phyloP scores from a whole-genome alignment of 2,113 vertebrate species.

The Malurus cyaneus region DNA sequence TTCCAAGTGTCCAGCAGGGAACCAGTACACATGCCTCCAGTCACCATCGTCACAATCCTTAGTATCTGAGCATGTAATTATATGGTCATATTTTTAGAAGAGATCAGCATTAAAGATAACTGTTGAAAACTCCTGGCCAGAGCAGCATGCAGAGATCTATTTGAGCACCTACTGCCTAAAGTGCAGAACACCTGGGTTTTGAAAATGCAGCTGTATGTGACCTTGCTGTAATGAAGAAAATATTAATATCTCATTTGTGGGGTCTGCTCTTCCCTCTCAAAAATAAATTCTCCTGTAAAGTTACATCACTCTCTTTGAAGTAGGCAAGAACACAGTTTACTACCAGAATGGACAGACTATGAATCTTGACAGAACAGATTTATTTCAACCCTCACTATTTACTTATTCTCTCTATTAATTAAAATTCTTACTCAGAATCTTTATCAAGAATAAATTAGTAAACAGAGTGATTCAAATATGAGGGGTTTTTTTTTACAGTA shows the following conservation, averaged over 20 bases:
- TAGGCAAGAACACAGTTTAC: neutral
- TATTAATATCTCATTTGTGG: neutral
- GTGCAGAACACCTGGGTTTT: conserved; percentile 24
- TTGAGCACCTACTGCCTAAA: conserved; percentile 26
- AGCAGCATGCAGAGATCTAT: conserved; percentile 7
- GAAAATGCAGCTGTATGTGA: conserved; percentile 16
- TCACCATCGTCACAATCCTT: conserved; percentile 39
- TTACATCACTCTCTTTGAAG: neutral
- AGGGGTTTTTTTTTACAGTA: neutral
- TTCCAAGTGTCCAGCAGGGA: conserved; percentile 63
- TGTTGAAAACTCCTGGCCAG: conserved; percentile 22
- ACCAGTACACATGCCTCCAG: conserved; percentile 51
- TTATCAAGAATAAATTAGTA: conserved; percentile 26
- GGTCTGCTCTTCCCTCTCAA: neutral
- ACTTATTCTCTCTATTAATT: neutral
- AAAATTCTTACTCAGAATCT: neutral
- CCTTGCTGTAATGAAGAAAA: conserved; percentile 37
- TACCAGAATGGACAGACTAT: neutral
- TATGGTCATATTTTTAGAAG: conserved; percentile 50
- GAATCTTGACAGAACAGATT: neutral
- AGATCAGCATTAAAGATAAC: conserved; percentile 53
- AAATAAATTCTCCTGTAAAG: neutral
- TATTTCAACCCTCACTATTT: neutral
- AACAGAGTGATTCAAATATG: neutral
- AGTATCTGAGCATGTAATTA: conserved; percentile 49